Evolutionary conservation across 2,797 vertebrate species (phyloP), one percentile per base, ranked within the genome.

Genomic region (Rhinella marina): DNA sequence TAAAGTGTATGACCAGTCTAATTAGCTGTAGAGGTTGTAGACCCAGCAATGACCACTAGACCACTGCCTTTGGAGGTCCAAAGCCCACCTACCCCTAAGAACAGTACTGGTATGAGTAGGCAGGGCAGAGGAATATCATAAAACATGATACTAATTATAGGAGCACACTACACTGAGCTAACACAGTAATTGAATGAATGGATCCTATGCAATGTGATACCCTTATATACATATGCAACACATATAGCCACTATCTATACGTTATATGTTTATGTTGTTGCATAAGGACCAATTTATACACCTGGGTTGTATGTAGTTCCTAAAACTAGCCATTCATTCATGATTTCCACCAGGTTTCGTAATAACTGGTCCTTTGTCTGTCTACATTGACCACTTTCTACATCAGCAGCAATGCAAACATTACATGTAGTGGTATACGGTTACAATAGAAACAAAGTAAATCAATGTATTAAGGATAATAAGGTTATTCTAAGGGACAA

Each of bases 341-440:
- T 72, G 29, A 7, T 21, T 73, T 48, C 70, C 17, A 41, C 70
- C 17, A 41, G 70, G 32, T 7, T 41, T 73, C 32, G 32, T 73
- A 48, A 73, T 73, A 19, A 73, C 70, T 73, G 29, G 29, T 73
- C 29, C 70, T 73, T 48, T 73, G 32, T 73, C 70, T 73, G 17
- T 73, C 70, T 41, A 23, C 70, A 73, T 9, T 48, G 32, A 73
- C 70, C 32, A 73, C 29, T 41, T 73, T 32, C 70, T 21, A 73
- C 29, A 41, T 73, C 7, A 41, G 19, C 70, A 73, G 70, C 70
- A 41, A 32, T 73, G 7, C 70, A 73, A 73, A 73, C 70, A 73
- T 16, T 23, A 21, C 17, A 48, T 41, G 70, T 19, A 41, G 27
- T 21, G 10, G 70, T 41, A 73, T 73, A 21, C 21, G 27, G 19